Conservation (phyloP, 2,888 invertebrate genomes). For the Ochlodes sylvanus region DNA sequence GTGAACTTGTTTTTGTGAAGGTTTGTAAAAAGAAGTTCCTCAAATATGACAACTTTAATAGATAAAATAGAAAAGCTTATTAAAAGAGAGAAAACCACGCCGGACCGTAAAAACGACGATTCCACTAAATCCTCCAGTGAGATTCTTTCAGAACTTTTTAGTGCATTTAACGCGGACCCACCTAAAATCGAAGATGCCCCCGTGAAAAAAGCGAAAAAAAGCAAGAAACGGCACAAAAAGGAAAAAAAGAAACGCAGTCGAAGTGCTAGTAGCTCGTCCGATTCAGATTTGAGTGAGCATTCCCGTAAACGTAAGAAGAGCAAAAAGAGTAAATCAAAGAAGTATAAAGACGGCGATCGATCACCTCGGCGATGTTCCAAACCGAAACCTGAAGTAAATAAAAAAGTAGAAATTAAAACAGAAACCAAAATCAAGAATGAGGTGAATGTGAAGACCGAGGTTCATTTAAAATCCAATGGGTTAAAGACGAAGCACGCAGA, state of each 20-base stretch:
- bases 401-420: constrained; percentile 37
- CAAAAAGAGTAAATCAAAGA: constrained; percentile 80
- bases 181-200: constrained; percentile 80
- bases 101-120: constrained; percentile 73
- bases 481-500: constrained; percentile 10
- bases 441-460: constrained; percentile 51
- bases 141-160: constrained; percentile 92
- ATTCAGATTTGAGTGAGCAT: constrained; percentile 75
- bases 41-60: constrained; percentile 70
- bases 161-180: constrained; percentile 90
- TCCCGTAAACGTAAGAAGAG: constrained; percentile 84
- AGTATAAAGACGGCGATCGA: constrained; percentile 58
- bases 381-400: constrained; percentile 53
- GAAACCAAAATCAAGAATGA: constrained; percentile 51
- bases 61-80: constrained; percentile 76
- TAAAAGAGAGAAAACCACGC: constrained; percentile 76
- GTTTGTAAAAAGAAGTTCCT: constrained; percentile 5
- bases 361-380: constrained; percentile 54
- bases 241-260: constrained; percentile 81
- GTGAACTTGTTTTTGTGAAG: constrained; percentile 1
- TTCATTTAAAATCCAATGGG: constrained; percentile 14
- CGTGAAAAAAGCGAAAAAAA: constrained; percentile 79
- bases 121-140: constrained; percentile 89
- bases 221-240: constrained; percentile 87
- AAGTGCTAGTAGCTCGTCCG: constrained; percentile 68